A percentile compares a stretch with the other conserved stretches of the same genome.
These are phyloP conservation scores for Drosophila neocordata DNA, from an alignment of 1,140 invertebrate species.

Conservation along the genomic window DNA sequence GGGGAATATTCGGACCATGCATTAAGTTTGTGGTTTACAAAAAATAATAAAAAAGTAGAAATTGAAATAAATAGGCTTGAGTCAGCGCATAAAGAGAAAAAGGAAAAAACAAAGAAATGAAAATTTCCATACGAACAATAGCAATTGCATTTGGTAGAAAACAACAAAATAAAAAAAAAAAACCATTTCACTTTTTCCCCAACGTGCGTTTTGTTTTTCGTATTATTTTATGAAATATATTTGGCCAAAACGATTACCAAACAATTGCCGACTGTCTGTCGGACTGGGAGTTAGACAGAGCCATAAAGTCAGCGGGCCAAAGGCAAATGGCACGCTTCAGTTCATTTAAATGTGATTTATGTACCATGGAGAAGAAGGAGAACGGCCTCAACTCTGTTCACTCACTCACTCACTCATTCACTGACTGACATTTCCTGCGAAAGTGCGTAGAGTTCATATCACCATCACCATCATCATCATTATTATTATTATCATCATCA, in stretches of 20 bases:
- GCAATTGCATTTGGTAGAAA: not conserved
- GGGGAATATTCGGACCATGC: not conserved
- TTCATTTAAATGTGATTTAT: constrained; percentile 30
- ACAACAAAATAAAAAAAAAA: not conserved
- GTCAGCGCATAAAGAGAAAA: not conserved
- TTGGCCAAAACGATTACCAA: constrained; percentile 29
- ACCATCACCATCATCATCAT: constrained; percentile 13
- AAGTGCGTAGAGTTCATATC: constrained; percentile 21
- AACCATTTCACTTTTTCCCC: constrained; percentile 19
- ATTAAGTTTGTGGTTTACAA: constrained; percentile 8
- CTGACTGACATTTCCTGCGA: constrained; percentile 27
- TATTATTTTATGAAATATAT: constrained; percentile 25
- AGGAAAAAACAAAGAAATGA: not conserved
- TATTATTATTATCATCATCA: not conserved
- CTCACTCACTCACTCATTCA: not conserved
- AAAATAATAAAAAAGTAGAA: constrained; percentile 11
- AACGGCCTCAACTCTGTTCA: not conserved
- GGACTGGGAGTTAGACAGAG: constrained; percentile 1
- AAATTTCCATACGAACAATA: constrained; percentile 12
- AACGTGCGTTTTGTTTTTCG: constrained; percentile 5
- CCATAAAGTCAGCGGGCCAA: constrained; percentile 12
- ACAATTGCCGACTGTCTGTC: constrained; percentile 13
- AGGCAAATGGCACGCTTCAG: constrained; percentile 20
- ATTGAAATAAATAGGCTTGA: constrained; percentile 12
- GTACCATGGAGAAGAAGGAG: constrained; percentile 17